These are phyloP conservation scores for Pollenia labialis DNA, from an alignment of 2,888 invertebrate species.

Conservation along the genomic window DNA sequence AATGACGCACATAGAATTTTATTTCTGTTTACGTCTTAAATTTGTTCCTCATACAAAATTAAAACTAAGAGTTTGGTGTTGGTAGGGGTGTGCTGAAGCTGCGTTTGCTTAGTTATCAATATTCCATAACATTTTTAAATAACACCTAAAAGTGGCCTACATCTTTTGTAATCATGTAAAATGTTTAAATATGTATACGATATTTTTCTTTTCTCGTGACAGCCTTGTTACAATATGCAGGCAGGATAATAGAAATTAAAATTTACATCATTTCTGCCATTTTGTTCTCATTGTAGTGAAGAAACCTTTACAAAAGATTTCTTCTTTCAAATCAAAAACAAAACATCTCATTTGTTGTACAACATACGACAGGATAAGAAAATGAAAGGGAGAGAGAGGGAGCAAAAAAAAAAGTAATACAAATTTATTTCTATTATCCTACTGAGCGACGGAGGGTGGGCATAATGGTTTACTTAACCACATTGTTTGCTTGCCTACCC, in stretches of 20 bases:
- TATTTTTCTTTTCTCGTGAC: slow-evolving; percentile 6
- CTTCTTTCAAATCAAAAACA: background rate
- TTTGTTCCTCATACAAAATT: background rate
- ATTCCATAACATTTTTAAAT: slow-evolving; percentile 28
- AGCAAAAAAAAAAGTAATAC: background rate
- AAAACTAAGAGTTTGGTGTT: background rate
- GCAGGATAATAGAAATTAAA: slow-evolving; percentile 60
- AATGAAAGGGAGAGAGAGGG: background rate
- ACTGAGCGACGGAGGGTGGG: background rate
- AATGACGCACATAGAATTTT: slow-evolving; percentile 49
- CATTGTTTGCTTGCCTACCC: background rate
- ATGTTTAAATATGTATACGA: background rate
- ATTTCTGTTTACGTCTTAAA: slow-evolving; percentile 14
- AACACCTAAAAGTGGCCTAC: background rate
- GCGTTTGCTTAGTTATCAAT: slow-evolving; percentile 17
- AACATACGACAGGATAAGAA: background rate
- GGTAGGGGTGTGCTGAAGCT: background rate
- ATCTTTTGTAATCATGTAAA: background rate
- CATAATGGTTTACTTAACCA: slow-evolving; percentile 27
- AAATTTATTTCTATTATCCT: slow-evolving; percentile 9
- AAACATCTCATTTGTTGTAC: background rate
- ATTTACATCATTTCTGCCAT: slow-evolving; percentile 56
- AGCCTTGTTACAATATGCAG: slow-evolving; percentile 34
- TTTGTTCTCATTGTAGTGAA: background rate
- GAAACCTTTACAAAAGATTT: slow-evolving; percentile 9